Evolutionary conservation across 2,888 invertebrate genomes (phyloP).

Genomic region (Megaustenia siamemsis): DNA sequence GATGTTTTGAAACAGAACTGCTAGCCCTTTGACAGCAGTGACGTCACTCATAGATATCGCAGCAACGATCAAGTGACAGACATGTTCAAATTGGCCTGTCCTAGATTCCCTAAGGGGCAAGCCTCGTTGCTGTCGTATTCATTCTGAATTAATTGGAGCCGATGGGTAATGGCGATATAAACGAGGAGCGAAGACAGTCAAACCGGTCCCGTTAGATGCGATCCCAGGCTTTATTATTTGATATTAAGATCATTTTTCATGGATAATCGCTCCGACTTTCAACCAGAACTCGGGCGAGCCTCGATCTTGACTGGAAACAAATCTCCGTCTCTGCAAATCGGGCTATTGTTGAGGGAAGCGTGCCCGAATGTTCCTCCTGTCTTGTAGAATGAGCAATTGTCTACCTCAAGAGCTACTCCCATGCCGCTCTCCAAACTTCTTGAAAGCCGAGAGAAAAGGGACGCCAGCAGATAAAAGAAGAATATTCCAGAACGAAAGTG

Average conservation of each 20-base stretch:
- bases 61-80: constrained; percentile 11
- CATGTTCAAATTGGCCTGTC: constrained; percentile 7
- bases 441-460: background rate
- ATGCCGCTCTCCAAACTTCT: constrained; percentile 15
- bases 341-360: constrained; percentile 14
- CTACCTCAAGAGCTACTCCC: constrained; percentile 25
- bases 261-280: constrained; percentile 39
- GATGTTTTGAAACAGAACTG: background rate
- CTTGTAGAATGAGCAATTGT: constrained; percentile 16
- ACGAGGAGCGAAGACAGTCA: constrained; percentile 45
- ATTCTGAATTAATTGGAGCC: constrained; percentile 3
- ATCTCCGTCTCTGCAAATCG: constrained; percentile 15
- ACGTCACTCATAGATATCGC: constrained; percentile 25
- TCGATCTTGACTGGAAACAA: background rate
- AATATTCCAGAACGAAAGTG: background rate
- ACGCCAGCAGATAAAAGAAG: background rate
- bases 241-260: constrained; percentile 63
- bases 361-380: constrained; percentile 2
- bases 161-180: constrained; percentile 42
- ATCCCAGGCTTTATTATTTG: constrained; percentile 62
- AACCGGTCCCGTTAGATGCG: constrained; percentile 58
- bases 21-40: background rate
- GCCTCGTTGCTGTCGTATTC: background rate
- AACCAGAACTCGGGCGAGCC: background rate
- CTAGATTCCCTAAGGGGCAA: background rate